Evolutionary conservation across 2,888 invertebrate species (phyloP).

Genomic region (Tetanocera ferruginea): DNA sequence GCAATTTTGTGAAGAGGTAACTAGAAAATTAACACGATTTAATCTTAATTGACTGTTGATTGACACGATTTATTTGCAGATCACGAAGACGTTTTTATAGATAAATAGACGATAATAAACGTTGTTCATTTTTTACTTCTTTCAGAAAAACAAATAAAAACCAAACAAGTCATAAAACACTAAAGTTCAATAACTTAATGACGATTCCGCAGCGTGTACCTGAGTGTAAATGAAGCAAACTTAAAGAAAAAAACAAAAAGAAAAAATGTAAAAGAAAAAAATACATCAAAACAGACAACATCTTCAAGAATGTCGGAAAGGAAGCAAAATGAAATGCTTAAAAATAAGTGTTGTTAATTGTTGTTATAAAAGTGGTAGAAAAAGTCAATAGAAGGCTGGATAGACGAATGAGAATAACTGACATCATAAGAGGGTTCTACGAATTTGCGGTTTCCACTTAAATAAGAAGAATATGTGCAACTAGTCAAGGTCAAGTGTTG

Average conservation of each 20-base stretch:
- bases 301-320: background rate
- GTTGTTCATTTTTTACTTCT: no score
- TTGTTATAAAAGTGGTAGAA: background rate
- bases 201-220: background rate
- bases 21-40: background rate
- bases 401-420: background rate
- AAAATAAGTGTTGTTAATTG: background rate
- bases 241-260: background rate
- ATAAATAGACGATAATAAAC: background rate
- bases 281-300: background rate
- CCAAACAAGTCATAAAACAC: background rate
- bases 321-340: background rate
- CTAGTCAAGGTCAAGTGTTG: no score
- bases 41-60: conserved; percentile 11
- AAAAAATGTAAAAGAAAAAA: background rate
- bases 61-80: conserved; percentile 26
- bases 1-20: no score
- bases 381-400: background rate
- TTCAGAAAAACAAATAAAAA: background rate
- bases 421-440: conserved; percentile 1
- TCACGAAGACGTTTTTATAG: conserved; percentile 17
- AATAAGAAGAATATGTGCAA: no score
- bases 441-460: background rate
- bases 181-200: background rate
- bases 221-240: background rate